These are phyloP conservation scores for Melinaea menophilus DNA, from an alignment of 2,888 invertebrate species.

Conservation along the genomic window DNA sequence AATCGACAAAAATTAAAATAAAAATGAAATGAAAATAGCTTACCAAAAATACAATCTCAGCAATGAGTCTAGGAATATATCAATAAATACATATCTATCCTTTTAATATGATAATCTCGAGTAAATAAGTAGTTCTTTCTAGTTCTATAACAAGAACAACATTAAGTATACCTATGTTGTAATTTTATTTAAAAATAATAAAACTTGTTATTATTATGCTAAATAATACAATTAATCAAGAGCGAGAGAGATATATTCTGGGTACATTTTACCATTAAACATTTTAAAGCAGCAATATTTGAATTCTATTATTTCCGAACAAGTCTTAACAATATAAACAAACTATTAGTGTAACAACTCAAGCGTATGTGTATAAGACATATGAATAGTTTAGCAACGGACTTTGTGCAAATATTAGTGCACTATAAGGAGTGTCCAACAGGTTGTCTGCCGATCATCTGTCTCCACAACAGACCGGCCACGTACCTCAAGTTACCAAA, in stretches of 20 bases:
- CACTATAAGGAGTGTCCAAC: constrained; percentile 29
- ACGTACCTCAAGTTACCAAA: constrained; percentile 90
- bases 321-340: not conserved
- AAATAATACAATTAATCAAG: not conserved
- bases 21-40: constrained; percentile 3
- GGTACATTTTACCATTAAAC: not conserved
- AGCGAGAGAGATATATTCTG: not conserved
- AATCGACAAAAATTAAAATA: constrained; percentile 3
- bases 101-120: not conserved
- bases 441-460: constrained; percentile 89
- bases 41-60: constrained; percentile 6
- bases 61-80: constrained; percentile 3
- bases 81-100: not conserved
- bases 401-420: not conserved
- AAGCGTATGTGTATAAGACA: too few species aligned
- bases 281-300: not conserved
- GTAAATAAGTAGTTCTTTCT: too few species aligned
- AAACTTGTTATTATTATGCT: not conserved
- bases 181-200: not conserved
- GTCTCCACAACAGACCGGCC: constrained; percentile 94
- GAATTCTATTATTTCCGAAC: not conserved
- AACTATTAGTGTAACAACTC: too few species aligned
- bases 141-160: too few species aligned
- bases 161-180: not conserved
- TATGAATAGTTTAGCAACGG: not conserved